Conservation (phyloP, 1,140 invertebrate species). For the Diorhabda carinulata region DNA sequence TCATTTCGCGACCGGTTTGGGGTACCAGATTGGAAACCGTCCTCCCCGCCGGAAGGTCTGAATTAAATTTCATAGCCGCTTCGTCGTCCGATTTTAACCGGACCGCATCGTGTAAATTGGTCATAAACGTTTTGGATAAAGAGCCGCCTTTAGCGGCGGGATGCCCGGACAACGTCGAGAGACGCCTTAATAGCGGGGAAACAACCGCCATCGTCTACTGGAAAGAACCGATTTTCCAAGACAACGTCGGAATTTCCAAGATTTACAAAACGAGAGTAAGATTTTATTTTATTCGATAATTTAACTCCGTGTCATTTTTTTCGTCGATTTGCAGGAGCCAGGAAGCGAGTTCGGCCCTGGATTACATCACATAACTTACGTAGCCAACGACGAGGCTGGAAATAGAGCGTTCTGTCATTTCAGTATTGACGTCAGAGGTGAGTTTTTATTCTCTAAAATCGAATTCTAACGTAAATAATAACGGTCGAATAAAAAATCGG, state of each 20-base stretch:
- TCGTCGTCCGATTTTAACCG: slow-evolving; percentile 53
- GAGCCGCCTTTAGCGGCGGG: slow-evolving; percentile 56
- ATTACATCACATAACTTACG: slow-evolving; percentile 59
- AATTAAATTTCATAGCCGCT: slow-evolving; percentile 58
- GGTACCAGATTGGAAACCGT: slow-evolving; percentile 60
- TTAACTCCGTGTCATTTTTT: too few relatives aligned
- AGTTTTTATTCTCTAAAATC: too few relatives aligned
- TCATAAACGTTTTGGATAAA: slow-evolving; percentile 59
- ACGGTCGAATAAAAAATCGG: too few relatives aligned
- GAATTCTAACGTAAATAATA: too few relatives aligned
- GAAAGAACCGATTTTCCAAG: slow-evolving; percentile 64
- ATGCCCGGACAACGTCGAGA: slow-evolving; percentile 64
- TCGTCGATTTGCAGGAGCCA: slow-evolving; percentile 50
- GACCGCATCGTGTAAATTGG: slow-evolving; percentile 56
- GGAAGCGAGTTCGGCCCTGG: slow-evolving; percentile 57
- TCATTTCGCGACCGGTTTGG: slow-evolving; percentile 61
- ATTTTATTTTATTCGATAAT: neutral
- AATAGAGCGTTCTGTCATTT: slow-evolving; percentile 61
- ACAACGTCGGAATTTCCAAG: slow-evolving; percentile 57
- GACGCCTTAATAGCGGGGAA: slow-evolving; percentile 55
- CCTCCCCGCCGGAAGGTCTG: slow-evolving; percentile 56
- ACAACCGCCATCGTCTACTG: slow-evolving; percentile 57
- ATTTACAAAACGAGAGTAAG: slow-evolving; percentile 63
- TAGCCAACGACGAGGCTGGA: slow-evolving; percentile 60
- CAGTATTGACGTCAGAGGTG: slow-evolving; percentile 58